phyloP scores from a whole-genome alignment of 2,888 invertebrate genomes.

The Caenorhabditis sp. region DNA sequence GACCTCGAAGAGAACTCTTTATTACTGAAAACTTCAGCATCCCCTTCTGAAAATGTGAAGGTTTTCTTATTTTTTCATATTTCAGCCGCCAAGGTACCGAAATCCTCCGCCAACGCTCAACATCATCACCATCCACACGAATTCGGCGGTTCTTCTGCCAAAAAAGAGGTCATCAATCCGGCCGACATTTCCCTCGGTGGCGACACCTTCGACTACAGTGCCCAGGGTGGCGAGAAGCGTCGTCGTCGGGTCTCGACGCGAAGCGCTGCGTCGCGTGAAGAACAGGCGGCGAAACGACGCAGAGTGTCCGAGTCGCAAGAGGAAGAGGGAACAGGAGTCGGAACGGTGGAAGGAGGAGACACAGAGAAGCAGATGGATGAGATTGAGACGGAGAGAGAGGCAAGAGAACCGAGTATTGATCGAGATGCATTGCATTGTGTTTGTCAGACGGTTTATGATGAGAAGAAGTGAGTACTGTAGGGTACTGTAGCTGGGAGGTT shows the following conservation, averaged over 20 bases:
- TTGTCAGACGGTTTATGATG: conserved; percentile 48
- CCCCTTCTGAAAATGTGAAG: neutral
- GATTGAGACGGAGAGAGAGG: conserved; percentile 8
- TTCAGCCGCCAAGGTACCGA: conserved; percentile 1
- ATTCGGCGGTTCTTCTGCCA: conserved; percentile 4
- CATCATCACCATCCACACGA: conserved; percentile 13
- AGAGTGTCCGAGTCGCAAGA: conserved; percentile 10
- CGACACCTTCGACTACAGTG: conserved; percentile 39
- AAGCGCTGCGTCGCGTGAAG: conserved; percentile 15
- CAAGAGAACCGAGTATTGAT: conserved; percentile 8
- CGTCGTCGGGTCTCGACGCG: conserved; percentile 5
- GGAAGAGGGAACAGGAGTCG: neutral
- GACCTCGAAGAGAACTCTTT: neutral
- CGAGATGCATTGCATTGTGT: conserved; percentile 40
- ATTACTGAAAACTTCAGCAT: neutral
- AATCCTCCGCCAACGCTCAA: conserved; percentile 9
- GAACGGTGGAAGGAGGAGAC: neutral
- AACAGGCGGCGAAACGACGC: conserved; percentile 21
- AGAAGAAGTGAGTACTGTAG: conserved; percentile 17
- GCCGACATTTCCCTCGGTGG: conserved; percentile 53
- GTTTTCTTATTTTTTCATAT: neutral
- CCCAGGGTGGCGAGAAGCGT: neutral
- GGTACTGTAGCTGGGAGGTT: no score
- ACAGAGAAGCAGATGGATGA: neutral
- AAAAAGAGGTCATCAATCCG: conserved; percentile 47